Conservation (phyloP, 2,113 vertebrate species). For the Aramus guarauna region DNA sequence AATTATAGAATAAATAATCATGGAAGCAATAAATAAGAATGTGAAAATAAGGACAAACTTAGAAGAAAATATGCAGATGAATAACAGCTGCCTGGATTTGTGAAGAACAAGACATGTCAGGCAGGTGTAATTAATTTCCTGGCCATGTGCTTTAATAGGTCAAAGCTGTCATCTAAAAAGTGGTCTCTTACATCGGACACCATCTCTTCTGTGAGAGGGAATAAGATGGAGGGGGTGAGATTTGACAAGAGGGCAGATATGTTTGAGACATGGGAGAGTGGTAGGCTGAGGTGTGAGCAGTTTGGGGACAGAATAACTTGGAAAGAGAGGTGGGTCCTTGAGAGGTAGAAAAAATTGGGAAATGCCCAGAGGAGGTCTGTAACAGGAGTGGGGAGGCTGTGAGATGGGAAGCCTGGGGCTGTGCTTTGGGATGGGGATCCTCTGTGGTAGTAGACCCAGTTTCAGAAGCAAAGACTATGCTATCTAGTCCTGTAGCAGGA, state of each 20-base stretch:
- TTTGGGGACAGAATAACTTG: background rate
- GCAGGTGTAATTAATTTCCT: background rate
- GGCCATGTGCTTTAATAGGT: background rate
- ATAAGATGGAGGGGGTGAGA: background rate
- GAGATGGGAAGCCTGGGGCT: background rate
- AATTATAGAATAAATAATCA: background rate
- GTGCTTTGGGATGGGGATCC: background rate
- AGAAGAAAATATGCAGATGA: background rate
- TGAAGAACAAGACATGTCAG: background rate
- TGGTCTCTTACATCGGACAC: rapidly evolving
- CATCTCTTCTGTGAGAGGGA: background rate
- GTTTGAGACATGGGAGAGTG: background rate
- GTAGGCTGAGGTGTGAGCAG: background rate
- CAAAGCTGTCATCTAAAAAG: background rate
- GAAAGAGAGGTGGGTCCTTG: background rate
- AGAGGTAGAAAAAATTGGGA: background rate
- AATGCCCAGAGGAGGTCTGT: background rate
- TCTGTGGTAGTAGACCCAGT: background rate
- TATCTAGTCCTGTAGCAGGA: background rate
- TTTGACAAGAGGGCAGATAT: background rate
- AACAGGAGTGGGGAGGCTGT: background rate
- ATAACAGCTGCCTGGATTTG: background rate
- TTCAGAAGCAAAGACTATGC: background rate
- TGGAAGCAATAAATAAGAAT: background rate
- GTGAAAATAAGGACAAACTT: background rate